Base-by-base conservation (phyloP, 2,113 vertebrate species). In the Emydura subglobosa region DNA sequence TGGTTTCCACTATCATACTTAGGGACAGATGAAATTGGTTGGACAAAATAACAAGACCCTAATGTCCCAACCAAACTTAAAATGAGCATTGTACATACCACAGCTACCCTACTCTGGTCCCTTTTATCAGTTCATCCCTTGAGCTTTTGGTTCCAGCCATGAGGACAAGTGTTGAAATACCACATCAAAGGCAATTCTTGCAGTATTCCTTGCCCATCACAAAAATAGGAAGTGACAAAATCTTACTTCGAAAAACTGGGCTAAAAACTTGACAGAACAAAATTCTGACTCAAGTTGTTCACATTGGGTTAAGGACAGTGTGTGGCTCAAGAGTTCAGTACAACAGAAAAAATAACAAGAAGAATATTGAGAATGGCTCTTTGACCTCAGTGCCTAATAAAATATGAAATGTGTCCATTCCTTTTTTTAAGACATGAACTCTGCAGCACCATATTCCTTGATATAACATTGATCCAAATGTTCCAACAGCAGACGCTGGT, bases 401-500 rank as follows among this genome's bases (percentile, higher is more conserved):
- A 96, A 95, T 87, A 81, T 29, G 3, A 8, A 65, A 82, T 93
- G n/a, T 49, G 74, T 95, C 83, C n/a, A 1, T 87, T 90, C 57
- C 90, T 96, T 92, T 96, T 97, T 53, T 98, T 97, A 91, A 96
- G 95, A 81, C 7, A 24, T 11, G 24, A 59, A 80, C 50, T 79
- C 84, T 76, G 81, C 49, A 93, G 68, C 82, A 57, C 95, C 89
- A 91, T 94, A 91, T 95, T 95, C 87, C 92, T 96, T 91, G 93
- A 89, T 79, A 87, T 91, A 95, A 97, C 86, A 91, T 87, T 93
- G 94, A 97, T 92, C 93, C 91, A 94, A 97, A 96, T 72, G 94
- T 96, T 97, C 96, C 97, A 96, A 55, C 54, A 95, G 92, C 95
- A 96, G 93, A 94, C 68, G 8, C 79, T 97, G 96, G 96, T 91